Base-by-base conservation (phyloP, 2,113 vertebrate species). In the Athene noctua region DNA sequence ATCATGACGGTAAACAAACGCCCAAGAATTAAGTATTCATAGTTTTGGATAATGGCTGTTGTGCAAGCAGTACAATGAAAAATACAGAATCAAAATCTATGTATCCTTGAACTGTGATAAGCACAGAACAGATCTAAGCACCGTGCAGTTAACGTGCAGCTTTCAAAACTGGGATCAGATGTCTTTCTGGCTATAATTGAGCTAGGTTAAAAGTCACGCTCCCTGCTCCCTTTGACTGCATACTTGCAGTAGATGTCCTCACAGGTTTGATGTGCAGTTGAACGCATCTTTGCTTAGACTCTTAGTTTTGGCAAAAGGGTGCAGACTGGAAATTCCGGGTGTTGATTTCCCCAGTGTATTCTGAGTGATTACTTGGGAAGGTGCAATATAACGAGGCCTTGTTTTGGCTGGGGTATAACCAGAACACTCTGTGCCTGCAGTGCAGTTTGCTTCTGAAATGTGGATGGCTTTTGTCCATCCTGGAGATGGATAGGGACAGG, bases 341-440 rank as follows among this genome's bases (percentile, higher is more conserved):
- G 6, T 54, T 46, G 25, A 6, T 86, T 73, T 57, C 58, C 72
- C 17, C 29, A 10, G 2, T 23, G 1, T 51, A 3, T 27, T 12
- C 11, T 46, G n/a, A 49, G 20, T 38, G 57, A 26, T 55, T 46
- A 4, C 32, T 46, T 74, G 26, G 74, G 52, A 44, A 61, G n/a
- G 14, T 74, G 30, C 23, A 36, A 0, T 11, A 34, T 42, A 57
- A 14, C 17, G 15, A 54, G 68, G 38, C 25, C 11, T n/a, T n/a
- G 1, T 16, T 63, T 84, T 40, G 9, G 4, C 42, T 54, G 5
- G 3, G 8, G 9, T 20, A 2, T 25, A 40, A 12, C 1, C 27
- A 71, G 73, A 57, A 18, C 23, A 4, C 36, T 26, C 4, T 78
- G 14, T 54, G 19, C 32, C 51, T 67, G 46, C 42, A 58, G 47